Evolutionary conservation across 2,888 invertebrate genomes (phyloP), one percentile per base, ranked within the genome.

Genomic region (Leptopilina drosophilae): DNA sequence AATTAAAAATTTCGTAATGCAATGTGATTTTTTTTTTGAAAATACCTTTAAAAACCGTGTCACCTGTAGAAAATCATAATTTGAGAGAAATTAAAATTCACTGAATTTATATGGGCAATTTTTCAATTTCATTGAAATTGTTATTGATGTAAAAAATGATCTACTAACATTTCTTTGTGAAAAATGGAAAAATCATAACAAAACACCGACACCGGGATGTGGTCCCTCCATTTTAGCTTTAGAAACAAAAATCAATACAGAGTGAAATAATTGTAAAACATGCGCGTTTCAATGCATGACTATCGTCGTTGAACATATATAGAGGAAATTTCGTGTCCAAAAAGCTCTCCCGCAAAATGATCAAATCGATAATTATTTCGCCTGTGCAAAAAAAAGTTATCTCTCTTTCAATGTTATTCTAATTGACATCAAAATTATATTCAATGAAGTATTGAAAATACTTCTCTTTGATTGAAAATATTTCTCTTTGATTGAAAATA

Each of bases 31-130:
- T 8, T 64, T 53, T 64, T 11, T 14, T 11, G 20, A 78, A 46
- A 77, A 84, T 87, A 88, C 88, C 88, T 89, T 87, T 84, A 87
- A 8, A 88, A 84, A 33, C 80, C 83, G 82, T 90, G 90, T 91
- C 90, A 90, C 89, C 90, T 89, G 87, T 85, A 80, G 84, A 83
- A 87, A 85, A 89, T 89, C 90, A 91, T 91, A 86, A 84, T 87
- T 78, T 59, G 77, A 86, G 83, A 80, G 7, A 9, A 49, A 14
- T 20, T 5, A 14, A 26, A 26, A 20, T 49, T 8, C 46, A 69
- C 12, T 46, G 49, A 62, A 62, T 62, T 62, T 62, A 9, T 9
- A 20, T 20, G 20, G 8, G 6, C 20, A 15, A 2, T 33, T 33
- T 2, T 0, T 62, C 20, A 9, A 62, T 20, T 62, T 62, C 20